A percentile compares a stretch with the other conserved stretches of the same genome.
Conservation (phyloP, 2,113 vertebrate genomes). For the Taxidea taxus region DNA sequence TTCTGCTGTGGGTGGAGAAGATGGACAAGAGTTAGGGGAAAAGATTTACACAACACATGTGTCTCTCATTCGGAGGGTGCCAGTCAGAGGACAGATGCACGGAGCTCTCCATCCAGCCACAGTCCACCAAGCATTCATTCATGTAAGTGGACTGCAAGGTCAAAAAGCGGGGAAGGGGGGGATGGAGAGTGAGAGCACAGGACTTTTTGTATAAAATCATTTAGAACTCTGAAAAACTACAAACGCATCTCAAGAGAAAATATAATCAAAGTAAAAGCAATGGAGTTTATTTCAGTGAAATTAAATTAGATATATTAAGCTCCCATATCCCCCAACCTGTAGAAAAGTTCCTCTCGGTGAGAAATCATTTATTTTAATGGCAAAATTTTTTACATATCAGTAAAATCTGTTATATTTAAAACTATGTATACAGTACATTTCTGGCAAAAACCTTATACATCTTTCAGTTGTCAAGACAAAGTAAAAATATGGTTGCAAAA, state of each 20-base stretch:
- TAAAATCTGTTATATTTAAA: slow-evolving; percentile 80
- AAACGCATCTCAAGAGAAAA: slow-evolving; percentile 72
- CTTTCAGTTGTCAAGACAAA: slow-evolving; percentile 74
- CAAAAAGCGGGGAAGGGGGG: neutral
- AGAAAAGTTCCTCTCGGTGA: slow-evolving; percentile 76
- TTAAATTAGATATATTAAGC: slow-evolving; percentile 70
- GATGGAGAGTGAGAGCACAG: neutral
- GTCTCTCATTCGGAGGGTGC: slow-evolving; percentile 22
- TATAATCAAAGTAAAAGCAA: slow-evolving; percentile 69
- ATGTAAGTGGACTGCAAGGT: neutral
- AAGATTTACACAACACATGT: neutral
- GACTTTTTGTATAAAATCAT: slow-evolving; percentile 51
- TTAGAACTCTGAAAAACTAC: slow-evolving; percentile 66
- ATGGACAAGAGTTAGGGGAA: neutral
- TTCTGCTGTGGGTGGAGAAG: slow-evolving; percentile 9
- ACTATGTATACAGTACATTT: slow-evolving; percentile 75
- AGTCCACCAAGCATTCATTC: neutral
- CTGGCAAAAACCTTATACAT: slow-evolving; percentile 78
- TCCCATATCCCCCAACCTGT: slow-evolving; percentile 31
- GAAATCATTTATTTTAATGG: slow-evolving; percentile 79
- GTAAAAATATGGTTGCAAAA: slow-evolving; percentile 77
- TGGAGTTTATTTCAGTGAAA: slow-evolving; percentile 63
- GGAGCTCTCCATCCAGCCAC: neutral
- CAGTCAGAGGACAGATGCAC: neutral
- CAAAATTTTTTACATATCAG: slow-evolving; percentile 73